phyloP scores from a whole-genome alignment of 2,113 vertebrate genomes.

The Pangasianodon gigas region DNA sequence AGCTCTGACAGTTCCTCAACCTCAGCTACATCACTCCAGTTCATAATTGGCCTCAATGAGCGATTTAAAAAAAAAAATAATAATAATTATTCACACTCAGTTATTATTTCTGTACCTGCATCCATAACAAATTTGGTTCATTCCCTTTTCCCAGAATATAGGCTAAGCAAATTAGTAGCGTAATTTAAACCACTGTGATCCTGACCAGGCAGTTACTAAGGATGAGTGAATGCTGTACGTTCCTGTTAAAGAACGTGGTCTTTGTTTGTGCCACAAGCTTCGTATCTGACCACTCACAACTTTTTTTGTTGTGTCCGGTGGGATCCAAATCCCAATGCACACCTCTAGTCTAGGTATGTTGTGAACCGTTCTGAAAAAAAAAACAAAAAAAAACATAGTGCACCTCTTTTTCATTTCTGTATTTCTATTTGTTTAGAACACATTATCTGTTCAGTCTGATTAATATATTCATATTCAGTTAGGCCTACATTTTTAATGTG shows the following conservation, averaged over 20 bases:
- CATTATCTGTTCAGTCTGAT: not conserved
- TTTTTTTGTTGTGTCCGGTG: not conserved
- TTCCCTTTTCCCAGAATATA: not conserved
- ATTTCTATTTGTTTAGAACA: not conserved
- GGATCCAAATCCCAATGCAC: not conserved
- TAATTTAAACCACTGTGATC: not conserved
- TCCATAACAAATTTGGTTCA: not conserved
- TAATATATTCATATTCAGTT: not conserved
- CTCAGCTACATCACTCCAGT: not conserved
- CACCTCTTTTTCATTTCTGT: not conserved
- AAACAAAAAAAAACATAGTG: not conserved
- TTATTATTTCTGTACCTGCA: not conserved
- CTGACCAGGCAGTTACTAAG: not conserved
- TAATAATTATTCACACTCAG: too few relatives aligned
- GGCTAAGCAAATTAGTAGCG: not conserved
- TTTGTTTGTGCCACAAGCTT: not conserved
- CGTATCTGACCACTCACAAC: not conserved
- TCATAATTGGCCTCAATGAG: not conserved
- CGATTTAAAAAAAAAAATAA: too few relatives aligned
- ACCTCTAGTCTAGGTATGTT: not conserved
- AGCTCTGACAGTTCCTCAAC: not conserved
- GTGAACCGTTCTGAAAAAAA: not conserved
- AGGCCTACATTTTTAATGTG: not conserved
- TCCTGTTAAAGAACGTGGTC: not conserved
- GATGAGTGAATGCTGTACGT: not conserved